phyloP scores from a whole-genome alignment of 2,888 invertebrate species.

The Spilarctia lutea region DNA sequence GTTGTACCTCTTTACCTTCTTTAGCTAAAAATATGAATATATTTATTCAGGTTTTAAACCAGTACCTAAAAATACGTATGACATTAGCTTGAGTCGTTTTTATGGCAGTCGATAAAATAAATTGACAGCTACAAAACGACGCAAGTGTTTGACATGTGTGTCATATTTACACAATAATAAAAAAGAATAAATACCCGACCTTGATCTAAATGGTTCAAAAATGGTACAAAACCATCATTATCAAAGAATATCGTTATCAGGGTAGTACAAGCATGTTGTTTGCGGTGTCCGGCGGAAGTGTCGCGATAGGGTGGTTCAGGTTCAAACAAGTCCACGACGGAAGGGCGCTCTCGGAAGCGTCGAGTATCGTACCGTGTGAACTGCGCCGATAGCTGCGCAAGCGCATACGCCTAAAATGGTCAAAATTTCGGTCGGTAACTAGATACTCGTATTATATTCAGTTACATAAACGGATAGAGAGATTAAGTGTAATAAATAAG shows the following conservation, averaged over 20 bases:
- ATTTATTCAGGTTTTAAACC: constrained; percentile 1
- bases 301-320: constrained; percentile 74
- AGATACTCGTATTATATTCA: constrained; percentile 24
- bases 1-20: no score
- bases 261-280: constrained; percentile 48
- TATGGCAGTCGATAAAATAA: background rate
- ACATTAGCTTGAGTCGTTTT: constrained; percentile 4
- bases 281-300: constrained; percentile 82
- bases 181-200: constrained; percentile 24
- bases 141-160: background rate
- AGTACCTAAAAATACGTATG: background rate
- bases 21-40: background rate
- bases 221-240: constrained; percentile 20
- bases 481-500: background rate
- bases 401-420: constrained; percentile 40
- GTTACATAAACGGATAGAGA: constrained; percentile 3
- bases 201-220: constrained; percentile 35
- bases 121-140: background rate
- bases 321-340: constrained; percentile 72
- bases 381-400: constrained; percentile 54
- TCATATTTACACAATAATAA: background rate
- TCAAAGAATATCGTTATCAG: constrained; percentile 36
- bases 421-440: constrained; percentile 40
- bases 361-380: constrained; percentile 74
- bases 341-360: constrained; percentile 73